Evolutionary conservation across 2,797 vertebrate genomes (phyloP).

Genomic region (Oceanodroma leucorhoa): DNA sequence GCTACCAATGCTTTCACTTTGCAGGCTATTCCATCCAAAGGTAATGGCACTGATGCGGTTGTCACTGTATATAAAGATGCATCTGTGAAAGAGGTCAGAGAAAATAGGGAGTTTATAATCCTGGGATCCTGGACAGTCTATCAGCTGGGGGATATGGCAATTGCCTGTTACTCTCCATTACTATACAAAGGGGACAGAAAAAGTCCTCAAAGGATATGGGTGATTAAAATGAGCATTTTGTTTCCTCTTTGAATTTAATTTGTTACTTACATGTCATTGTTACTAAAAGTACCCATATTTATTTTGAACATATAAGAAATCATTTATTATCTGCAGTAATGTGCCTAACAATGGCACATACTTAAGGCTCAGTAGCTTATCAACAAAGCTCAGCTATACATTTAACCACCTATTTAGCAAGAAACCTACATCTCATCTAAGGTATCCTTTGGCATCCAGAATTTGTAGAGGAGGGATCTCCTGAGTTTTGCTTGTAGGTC

Average conservation of each 20-base stretch:
- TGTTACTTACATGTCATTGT: not conserved
- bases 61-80: not conserved
- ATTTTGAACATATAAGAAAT: not conserved
- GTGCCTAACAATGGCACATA: not conserved
- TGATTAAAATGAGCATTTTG: not conserved
- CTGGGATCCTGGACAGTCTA: not conserved
- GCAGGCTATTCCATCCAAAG: not conserved
- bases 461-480: not conserved
- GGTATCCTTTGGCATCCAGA: not conserved
- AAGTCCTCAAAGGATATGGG: not conserved
- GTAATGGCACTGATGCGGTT: not conserved
- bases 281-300: not conserved
- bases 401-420: not conserved
- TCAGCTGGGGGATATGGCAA: not conserved
- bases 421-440: not conserved
- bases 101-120: slow-evolving; percentile 5
- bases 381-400: not conserved
- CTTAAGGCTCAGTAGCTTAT: not conserved
- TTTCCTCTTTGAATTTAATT: slow-evolving; percentile 15
- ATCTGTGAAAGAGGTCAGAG: not conserved
- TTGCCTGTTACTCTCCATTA: not conserved
- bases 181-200: not conserved
- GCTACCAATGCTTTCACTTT: not conserved
- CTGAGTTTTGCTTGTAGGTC: not conserved
- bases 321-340: not conserved